These are phyloP conservation scores for Rhombomys opimus DNA, from an alignment of 2,113 vertebrate species.

Conservation along the genomic window DNA sequence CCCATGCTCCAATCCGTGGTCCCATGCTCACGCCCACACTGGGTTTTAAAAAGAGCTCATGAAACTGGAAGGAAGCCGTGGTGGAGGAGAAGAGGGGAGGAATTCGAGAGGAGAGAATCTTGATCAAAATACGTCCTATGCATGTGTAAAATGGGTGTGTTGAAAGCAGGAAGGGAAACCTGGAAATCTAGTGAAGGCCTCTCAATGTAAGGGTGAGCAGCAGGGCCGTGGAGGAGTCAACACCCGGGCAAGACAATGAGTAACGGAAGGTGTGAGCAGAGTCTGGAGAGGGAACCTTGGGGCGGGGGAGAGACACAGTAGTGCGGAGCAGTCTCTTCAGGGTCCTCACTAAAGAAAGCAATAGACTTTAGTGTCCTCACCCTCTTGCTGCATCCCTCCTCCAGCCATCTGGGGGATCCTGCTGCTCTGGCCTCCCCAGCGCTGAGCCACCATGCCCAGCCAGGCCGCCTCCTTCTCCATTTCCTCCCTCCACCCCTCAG, in stretches of 20 bases:
- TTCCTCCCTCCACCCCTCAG: background rate
- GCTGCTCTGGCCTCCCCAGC: background rate
- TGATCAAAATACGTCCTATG: background rate
- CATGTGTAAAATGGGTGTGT: background rate
- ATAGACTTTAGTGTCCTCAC: background rate
- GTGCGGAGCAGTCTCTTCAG: background rate
- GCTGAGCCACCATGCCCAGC: background rate
- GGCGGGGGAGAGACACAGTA: background rate
- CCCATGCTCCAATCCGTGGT: background rate
- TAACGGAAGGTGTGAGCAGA: background rate
- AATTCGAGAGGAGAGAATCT: background rate
- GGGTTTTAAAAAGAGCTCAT: background rate
- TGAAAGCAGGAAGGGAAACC: constrained; percentile 8
- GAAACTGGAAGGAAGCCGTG: background rate
- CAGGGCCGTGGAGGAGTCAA: background rate
- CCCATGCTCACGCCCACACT: too few species aligned
- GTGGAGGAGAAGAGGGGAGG: background rate
- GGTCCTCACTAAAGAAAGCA: background rate
- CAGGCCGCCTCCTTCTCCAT: background rate
- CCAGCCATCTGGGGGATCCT: background rate
- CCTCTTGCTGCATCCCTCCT: background rate
- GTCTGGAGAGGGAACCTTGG: background rate
- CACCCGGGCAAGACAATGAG: background rate
- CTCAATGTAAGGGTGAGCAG: background rate
- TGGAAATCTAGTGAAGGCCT: background rate